Percentiles rank a stretch among this genome's conserved stretches.
Evolutionary conservation across 2,797 vertebrate genomes (phyloP).

Genomic region (Lepus townsendii): DNA sequence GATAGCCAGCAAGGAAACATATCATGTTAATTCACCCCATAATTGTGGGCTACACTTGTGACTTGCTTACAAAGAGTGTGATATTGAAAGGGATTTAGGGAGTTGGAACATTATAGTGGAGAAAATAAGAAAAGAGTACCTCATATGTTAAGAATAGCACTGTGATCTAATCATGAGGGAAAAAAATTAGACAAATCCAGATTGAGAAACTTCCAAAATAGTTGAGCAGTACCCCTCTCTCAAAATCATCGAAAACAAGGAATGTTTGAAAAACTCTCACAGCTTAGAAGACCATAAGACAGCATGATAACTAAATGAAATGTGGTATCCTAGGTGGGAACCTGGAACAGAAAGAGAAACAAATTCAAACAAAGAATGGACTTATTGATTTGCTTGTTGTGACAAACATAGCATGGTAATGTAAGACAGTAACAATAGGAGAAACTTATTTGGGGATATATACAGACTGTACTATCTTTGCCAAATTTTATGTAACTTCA

Average conservation of each 20-base stretch:
- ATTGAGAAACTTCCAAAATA: background rate
- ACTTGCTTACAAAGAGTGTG: background rate
- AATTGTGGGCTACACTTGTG: background rate
- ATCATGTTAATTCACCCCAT: background rate
- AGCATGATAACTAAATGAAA: background rate
- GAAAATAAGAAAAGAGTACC: background rate
- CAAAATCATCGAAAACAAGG: background rate
- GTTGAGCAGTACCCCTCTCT: background rate
- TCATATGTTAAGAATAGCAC: background rate
- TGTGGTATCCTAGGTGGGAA: background rate
- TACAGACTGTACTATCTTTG: background rate
- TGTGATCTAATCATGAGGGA: background rate
- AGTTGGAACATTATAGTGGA: background rate
- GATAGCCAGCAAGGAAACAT: background rate
- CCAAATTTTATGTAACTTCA: background rate
- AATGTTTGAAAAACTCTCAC: background rate
- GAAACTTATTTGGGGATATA: background rate
- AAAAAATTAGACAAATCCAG: background rate
- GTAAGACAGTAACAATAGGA: background rate
- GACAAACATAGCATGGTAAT: background rate
- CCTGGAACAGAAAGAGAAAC: background rate
- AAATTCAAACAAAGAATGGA: background rate
- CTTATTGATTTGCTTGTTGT: background rate
- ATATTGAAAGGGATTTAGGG: background rate
- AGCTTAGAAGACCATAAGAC: background rate